These are phyloP conservation scores for Mola mola DNA, from an alignment of 2,113 vertebrate genomes.

Conservation along the genomic window DNA sequence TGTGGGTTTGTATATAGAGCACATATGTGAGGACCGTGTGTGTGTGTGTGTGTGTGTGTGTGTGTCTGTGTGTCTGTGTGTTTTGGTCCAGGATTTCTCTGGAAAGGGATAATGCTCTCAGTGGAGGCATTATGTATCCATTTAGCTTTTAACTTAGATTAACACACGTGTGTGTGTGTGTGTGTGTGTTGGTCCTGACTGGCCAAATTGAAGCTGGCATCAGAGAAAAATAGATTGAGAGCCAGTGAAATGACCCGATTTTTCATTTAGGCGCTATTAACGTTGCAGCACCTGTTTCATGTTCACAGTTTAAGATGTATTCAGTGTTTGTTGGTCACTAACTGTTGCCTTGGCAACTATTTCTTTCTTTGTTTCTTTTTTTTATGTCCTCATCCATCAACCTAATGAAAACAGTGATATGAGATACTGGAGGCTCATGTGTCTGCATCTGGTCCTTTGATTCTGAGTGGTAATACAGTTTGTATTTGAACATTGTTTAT, in stretches of 20 bases:
- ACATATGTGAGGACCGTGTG: slow-evolving; percentile 14
- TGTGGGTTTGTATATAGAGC: slow-evolving; percentile 34
- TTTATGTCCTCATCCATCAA: no score
- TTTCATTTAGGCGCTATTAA: no score
- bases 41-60: slow-evolving; percentile 29
- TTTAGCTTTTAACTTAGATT: slow-evolving; percentile 84
- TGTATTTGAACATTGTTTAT: no score
- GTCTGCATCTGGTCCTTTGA: no score
- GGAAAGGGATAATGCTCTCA: slow-evolving; percentile 76
- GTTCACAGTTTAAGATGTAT: background rate
- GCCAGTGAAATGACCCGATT: slow-evolving; percentile 30
- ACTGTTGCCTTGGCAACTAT: background rate
- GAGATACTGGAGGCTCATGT: no score
- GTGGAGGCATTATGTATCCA: slow-evolving; percentile 78
- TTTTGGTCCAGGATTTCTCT: slow-evolving; percentile 61
- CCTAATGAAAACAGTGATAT: no score
- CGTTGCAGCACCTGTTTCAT: no score
- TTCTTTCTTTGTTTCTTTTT: background rate
- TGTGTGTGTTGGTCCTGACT: no score
- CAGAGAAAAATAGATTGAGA: slow-evolving; percentile 29
- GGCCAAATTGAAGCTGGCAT: slow-evolving; percentile 20
- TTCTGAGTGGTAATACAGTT: no score
- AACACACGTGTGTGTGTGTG: no score
- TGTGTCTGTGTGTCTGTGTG: slow-evolving; percentile 17
- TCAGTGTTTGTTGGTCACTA: background rate